A percentile compares a stretch with the other conserved stretches of the same genome.
Evolutionary conservation across 35 echinoderm and acorn worm genomes (phyloP).

Genomic region (Heliocidaris tuberculata): DNA sequence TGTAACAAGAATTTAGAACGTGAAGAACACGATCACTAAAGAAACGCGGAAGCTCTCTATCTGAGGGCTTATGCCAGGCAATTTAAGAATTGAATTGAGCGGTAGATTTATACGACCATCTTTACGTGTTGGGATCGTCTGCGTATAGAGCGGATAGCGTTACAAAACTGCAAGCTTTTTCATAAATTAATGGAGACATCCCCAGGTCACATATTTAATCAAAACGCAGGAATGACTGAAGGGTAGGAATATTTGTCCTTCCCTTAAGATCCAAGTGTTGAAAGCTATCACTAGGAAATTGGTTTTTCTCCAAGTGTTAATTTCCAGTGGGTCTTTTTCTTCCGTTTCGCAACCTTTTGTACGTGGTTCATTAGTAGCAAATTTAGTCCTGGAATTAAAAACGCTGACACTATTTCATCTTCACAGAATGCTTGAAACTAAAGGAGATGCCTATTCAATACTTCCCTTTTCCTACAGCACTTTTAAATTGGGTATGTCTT

Average conservation of each 20-base stretch:
- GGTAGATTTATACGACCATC: background rate
- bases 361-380: background rate
- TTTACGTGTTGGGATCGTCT: background rate
- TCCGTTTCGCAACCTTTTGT: background rate
- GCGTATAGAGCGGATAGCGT: too few species aligned
- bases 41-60: background rate
- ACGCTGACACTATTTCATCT: background rate
- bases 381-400: background rate
- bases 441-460: too few species aligned
- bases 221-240: background rate
- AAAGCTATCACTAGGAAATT: background rate
- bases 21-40: background rate
- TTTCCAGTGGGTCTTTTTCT: too few species aligned
- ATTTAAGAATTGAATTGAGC: background rate
- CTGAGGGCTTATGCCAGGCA: background rate
- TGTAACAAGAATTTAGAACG: background rate
- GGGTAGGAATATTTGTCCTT: background rate
- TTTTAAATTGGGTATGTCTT: too few species aligned
- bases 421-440: background rate
- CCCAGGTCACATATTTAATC: background rate
- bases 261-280: background rate
- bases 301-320: background rate
- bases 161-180: background rate
- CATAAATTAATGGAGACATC: background rate
- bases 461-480: too few species aligned